Evolutionary conservation across 2,113 vertebrate species (phyloP), one percentile per base, ranked within the genome.

Genomic region (Peromyscus californicus): DNA sequence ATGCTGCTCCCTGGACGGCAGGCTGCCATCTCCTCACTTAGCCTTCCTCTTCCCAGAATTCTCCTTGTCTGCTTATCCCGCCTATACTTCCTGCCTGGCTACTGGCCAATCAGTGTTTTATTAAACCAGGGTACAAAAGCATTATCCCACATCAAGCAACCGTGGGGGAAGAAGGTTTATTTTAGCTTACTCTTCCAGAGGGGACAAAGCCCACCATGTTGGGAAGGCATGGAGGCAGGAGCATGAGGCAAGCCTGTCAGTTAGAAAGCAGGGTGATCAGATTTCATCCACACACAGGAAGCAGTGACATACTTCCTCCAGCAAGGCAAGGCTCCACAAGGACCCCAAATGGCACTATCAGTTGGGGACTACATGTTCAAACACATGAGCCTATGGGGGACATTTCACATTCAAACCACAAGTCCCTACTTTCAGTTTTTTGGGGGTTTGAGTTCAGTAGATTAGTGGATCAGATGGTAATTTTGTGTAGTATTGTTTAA

Each of bases 381-480:
- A 84, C 24, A 39, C 36, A 42, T 61, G 82, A 84, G 24, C 57
- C n/a, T 84, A 42, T 42, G n/a, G n/a, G 36, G 7, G 13, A 42
- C 36, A 29, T 26, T 61, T 83, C 22, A 42, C n/a, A 84, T 9
- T 84, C 82, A 84, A 63, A 84, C 13, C 59, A 84, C 42, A 31
- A 63, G 82, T 42, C 21, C 4, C 33, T 87, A 9, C 9, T 79
- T 80, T 91, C 54, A 90, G 3, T 88, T 57, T 12, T 54, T 45
- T 72, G 36, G 3, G 69, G 5, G 4, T 69, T 17, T 69, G 36
- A 63, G n/a, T 1, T 11, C 17, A 83, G 17, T 39, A 16, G 17
- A 88, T 90, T 95, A 36, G 31, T 90, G 57, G 48, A 84, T 91
- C 57, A 92, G 61, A 70, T 54, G 24, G 31, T 61, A 79, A 91